These are phyloP conservation scores for Cotesia typhae DNA, from an alignment of 1,140 invertebrate species.

Conservation along the genomic window DNA sequence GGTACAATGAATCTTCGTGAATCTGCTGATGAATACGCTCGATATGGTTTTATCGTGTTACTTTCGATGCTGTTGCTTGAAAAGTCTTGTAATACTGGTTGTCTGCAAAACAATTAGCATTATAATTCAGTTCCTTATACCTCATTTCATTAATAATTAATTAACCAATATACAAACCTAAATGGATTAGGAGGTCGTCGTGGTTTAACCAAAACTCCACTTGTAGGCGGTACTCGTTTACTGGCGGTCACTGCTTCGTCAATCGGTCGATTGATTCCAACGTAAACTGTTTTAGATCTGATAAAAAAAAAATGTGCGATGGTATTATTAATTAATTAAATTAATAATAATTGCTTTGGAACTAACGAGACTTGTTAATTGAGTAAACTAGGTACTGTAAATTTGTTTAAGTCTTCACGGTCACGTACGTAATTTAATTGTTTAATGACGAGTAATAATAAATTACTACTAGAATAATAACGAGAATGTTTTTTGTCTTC, in stretches of 20 bases:
- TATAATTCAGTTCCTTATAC: too few species aligned
- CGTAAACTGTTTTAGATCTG: slow-evolving; percentile 79
- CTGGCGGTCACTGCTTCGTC: slow-evolving; percentile 74
- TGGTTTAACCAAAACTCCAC: slow-evolving; percentile 71
- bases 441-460: slow-evolving; percentile 20
- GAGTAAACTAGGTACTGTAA: background rate
- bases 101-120: slow-evolving; percentile 45
- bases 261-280: slow-evolving; percentile 76
- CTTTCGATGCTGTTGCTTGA: slow-evolving; percentile 57
- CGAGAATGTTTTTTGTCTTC: slow-evolving; percentile 10
- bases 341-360: background rate
- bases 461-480: background rate
- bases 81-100: slow-evolving; percentile 52
- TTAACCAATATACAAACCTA: slow-evolving; percentile 46
- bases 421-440: slow-evolving; percentile 17
- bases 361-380: background rate
- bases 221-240: slow-evolving; percentile 74
- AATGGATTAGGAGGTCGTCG: slow-evolving; percentile 61
- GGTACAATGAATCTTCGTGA: slow-evolving; percentile 45
- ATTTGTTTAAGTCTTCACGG: background rate
- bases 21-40: slow-evolving; percentile 36
- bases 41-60: slow-evolving; percentile 44
- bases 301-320: background rate
- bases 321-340: slow-evolving; percentile 13
- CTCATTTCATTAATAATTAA: slow-evolving; percentile 7